A percentile compares a stretch with the other conserved stretches of the same genome.
phyloP scores from a whole-genome alignment of 2,888 invertebrate species.

The Nemoura dubitans region DNA sequence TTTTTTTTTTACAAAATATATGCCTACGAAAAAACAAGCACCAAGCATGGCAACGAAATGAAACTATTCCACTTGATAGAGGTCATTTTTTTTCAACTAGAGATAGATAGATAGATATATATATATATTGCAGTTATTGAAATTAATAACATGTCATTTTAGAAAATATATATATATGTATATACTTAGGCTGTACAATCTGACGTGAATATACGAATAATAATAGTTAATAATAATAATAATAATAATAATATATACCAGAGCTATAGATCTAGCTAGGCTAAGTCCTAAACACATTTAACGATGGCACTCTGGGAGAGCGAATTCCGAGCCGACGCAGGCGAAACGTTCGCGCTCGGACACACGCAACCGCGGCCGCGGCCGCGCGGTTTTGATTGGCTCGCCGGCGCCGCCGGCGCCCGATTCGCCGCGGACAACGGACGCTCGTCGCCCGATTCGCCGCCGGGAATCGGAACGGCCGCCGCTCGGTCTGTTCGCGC shows the following conservation, averaged over 20 bases:
- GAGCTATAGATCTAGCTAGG: constrained; percentile 9
- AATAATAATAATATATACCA: constrained; percentile 1
- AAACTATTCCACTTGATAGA: constrained; percentile 47
- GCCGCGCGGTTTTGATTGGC: constrained; percentile 12
- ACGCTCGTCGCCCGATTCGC: too few relatives aligned
- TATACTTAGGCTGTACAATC: constrained; percentile 48
- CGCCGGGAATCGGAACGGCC: too few relatives aligned
- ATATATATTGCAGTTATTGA: constrained; percentile 46
- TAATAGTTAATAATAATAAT: neutral
- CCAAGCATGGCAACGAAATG: constrained; percentile 50
- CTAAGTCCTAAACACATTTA: constrained; percentile 18
- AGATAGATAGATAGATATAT: constrained; percentile 12
- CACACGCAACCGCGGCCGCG: neutral
- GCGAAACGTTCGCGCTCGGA: neutral
- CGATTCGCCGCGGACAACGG: neutral
- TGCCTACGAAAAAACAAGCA: constrained; percentile 50
- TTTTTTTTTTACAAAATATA: constrained; percentile 45
- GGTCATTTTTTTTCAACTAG: constrained; percentile 28
- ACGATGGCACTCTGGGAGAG: constrained; percentile 33
- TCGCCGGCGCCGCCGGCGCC: neutral
- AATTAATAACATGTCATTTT: constrained; percentile 49
- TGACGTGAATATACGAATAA: constrained; percentile 45
- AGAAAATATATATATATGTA: constrained; percentile 51
- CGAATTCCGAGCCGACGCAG: neutral
- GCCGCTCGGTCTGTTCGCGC: too few relatives aligned